A percentile compares a stretch with the other conserved stretches of the same genome.
phyloP scores from a whole-genome alignment of 2,888 invertebrate genomes.

The Neoaliturus tenellus region DNA sequence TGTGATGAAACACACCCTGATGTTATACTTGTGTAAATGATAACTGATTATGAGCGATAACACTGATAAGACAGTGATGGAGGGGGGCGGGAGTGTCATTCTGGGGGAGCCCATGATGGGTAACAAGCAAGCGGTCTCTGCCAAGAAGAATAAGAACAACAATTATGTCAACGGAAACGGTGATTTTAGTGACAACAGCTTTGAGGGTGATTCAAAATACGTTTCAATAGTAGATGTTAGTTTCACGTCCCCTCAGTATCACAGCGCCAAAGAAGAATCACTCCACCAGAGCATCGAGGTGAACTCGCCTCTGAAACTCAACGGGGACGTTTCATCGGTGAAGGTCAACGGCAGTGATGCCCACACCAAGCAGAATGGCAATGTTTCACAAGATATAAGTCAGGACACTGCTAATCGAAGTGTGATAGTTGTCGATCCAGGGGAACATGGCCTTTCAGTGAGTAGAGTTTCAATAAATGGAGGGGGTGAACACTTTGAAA shows the following conservation, averaged over 20 bases:
- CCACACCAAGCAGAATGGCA: neutral
- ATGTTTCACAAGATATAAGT: neutral
- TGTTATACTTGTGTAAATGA: neutral
- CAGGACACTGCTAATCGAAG: constrained; percentile 9
- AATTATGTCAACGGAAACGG: constrained; percentile 74
- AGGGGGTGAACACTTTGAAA: neutral
- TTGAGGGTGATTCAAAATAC: constrained; percentile 56
- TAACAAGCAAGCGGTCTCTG: constrained; percentile 73
- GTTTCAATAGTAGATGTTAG: constrained; percentile 60
- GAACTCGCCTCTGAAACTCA: neutral
- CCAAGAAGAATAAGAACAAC: constrained; percentile 74
- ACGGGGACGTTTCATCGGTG: neutral
- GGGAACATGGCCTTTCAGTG: constrained; percentile 29
- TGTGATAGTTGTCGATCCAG: constrained; percentile 21
- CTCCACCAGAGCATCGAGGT: constrained; percentile 9
- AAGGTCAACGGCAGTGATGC: neutral
- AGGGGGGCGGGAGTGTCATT: neutral
- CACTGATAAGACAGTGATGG: constrained; percentile 43
- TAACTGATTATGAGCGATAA: constrained; percentile 13
- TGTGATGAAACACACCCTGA: too few relatives aligned
- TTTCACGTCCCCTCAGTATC: constrained; percentile 38
- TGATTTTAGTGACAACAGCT: constrained; percentile 66
- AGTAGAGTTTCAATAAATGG: constrained; percentile 39
- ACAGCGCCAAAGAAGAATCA: constrained; percentile 1
- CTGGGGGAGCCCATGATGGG: constrained; percentile 68